Evolutionary conservation across 2,113 vertebrate species (phyloP).

Genomic region (Neotoma lepida): DNA sequence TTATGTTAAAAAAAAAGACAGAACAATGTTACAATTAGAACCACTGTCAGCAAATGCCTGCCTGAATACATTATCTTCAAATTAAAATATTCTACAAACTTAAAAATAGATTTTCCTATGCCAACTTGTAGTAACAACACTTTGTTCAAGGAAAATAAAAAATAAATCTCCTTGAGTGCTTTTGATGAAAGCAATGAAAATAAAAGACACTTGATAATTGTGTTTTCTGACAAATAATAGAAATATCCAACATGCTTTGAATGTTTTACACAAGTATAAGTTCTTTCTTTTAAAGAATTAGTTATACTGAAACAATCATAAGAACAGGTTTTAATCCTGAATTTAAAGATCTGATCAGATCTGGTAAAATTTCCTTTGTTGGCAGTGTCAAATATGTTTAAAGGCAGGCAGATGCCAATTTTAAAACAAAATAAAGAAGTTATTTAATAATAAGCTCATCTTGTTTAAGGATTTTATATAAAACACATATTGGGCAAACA

Average conservation of each 20-base stretch:
- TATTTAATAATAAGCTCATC: not conserved
- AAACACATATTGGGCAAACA: constrained; percentile 32
- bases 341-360: constrained; percentile 5
- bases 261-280: constrained; percentile 34
- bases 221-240: constrained; percentile 49
- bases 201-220: constrained; percentile 48
- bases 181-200: constrained; percentile 66
- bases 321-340: constrained; percentile 40
- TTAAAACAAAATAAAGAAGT: not conserved
- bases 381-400: constrained; percentile 17
- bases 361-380: constrained; percentile 42
- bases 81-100: constrained; percentile 63
- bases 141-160: constrained; percentile 50
- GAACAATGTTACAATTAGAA: not conserved
- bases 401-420: constrained; percentile 23
- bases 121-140: not conserved
- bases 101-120: constrained; percentile 52
- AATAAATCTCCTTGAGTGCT: constrained; percentile 42
- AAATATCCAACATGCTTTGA: constrained; percentile 49
- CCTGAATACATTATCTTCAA: constrained; percentile 51
- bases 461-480: constrained; percentile 35
- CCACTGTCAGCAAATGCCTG: constrained; percentile 4
- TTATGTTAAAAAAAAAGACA: not conserved
- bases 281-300: constrained; percentile 10
- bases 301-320: not conserved